Evolutionary conservation across 1,140 invertebrate species (phyloP).

Genomic region (Paramacrobiotus metropolitanus): DNA sequence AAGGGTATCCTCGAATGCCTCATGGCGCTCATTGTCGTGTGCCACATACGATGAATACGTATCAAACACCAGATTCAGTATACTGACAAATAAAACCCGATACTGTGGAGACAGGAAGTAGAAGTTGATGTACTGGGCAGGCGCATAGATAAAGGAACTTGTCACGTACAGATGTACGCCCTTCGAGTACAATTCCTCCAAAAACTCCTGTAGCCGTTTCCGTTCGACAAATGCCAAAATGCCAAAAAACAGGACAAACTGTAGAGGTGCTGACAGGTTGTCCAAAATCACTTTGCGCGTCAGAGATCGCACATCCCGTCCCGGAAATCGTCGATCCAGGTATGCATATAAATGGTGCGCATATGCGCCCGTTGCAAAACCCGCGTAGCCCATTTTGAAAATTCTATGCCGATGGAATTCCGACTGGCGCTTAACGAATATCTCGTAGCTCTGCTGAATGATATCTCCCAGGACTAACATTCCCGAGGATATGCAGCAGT

Average conservation of each 20-base stretch:
- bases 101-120: conserved; percentile 3
- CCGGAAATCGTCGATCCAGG: neutral
- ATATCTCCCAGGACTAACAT: neutral
- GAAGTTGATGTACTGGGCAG: neutral
- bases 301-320: neutral
- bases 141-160: neutral
- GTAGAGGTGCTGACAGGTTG: neutral
- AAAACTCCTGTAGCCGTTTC: neutral
- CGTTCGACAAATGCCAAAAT: neutral
- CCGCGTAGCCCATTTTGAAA: conserved; percentile 4
- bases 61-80: neutral
- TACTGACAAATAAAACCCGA: neutral
- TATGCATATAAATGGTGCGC: neutral
- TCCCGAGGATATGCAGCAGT: conserved; percentile 1
- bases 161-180: neutral
- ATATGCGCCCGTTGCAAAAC: conserved; percentile 1
- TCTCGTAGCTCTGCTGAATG: conserved; percentile 3
- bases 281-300: neutral
- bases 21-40: neutral
- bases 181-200: neutral
- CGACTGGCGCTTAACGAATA: neutral
- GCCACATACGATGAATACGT: neutral
- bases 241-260: neutral
- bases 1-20: neutral
- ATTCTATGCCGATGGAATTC: neutral